Percentiles rank a stretch among this genome's conserved stretches.
These are phyloP conservation scores for Budorcas taxicolor DNA, from an alignment of 2,113 vertebrate genomes.

Conservation along the genomic window DNA sequence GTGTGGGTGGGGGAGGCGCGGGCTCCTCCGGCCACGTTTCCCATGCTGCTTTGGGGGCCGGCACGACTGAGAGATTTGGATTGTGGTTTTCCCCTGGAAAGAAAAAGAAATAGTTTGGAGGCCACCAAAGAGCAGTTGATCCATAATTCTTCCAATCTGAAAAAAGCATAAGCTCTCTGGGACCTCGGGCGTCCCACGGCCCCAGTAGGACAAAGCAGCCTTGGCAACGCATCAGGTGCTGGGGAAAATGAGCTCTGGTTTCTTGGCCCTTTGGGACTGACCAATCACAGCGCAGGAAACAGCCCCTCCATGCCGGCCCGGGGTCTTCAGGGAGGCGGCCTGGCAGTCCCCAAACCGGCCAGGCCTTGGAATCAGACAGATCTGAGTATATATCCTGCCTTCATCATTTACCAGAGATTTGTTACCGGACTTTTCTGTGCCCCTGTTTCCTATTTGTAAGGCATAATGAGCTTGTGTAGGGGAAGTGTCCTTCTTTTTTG, in stretches of 20 bases:
- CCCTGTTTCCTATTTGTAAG: background rate
- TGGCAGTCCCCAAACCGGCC: background rate
- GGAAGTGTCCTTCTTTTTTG: no score
- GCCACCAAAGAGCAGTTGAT: background rate
- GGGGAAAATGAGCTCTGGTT: background rate
- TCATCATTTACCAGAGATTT: background rate
- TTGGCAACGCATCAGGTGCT: fast-evolving
- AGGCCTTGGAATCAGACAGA: background rate
- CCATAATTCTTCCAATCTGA: background rate
- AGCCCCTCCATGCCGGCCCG: background rate
- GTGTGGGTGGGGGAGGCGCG: fast-evolving
- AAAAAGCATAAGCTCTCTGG: background rate
- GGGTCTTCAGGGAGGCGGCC: background rate
- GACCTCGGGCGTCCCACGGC: fast-evolving
- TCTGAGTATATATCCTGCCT: background rate
- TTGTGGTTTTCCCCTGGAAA: slow-evolving; percentile 2
- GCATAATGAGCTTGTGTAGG: background rate
- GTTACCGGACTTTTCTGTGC: background rate
- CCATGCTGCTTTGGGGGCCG: background rate
- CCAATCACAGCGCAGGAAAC: fast-evolving
- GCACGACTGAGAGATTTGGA: background rate
- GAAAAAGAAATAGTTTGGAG: slow-evolving; percentile 7
- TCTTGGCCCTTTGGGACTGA: background rate
- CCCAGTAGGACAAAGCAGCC: background rate
- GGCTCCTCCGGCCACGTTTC: background rate